Base-by-base conservation (phyloP, 2,888 invertebrate genomes). In the Hirtodrosophila alboralis region DNA sequence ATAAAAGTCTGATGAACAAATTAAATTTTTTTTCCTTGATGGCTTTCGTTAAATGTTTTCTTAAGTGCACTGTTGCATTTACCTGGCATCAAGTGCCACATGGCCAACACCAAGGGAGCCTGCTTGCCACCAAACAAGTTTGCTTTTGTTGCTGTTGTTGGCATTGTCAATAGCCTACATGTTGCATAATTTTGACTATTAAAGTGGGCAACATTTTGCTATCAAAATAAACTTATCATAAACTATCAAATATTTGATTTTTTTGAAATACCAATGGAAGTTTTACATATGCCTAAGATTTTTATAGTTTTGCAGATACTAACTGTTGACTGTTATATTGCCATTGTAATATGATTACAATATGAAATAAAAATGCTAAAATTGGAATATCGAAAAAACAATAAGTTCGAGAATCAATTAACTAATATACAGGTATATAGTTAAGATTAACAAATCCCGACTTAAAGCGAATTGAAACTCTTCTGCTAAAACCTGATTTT, bases 1-100 rank as follows among this genome's bases (percentile, higher is more conserved):
- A 13, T 31, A n/a, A 9, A 23, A 16, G 30, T 10, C 27, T 34
- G 47, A 54, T 70, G 58, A 34, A 58, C 33, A 69, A 36, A 75
- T 36, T 30, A 36, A 41, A 33, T 45, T 48, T 41, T 38, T 30
- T 14, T 7, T 13, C 30, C 26, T 45, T 18, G 2, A 4, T 18
- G 18, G 18, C 4, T 64, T 41, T 38, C 23, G 21, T 21, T 7
- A 48, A 40, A 69, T 44, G 36, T n/a, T 13, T 9, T n/a, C 7
- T 31, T 3, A n/a, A 27, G 9, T 2, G 31, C 12, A 13, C 16
- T 21, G 18, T 44, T 34, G 31, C 45, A 41, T 18, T 26, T 43
- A 21, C 5, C 14, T 14, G 45, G 41, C 45, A 30, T 28, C 57
- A 40, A 23, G 30, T 33, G 37, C 45, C 51, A 44, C 54, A 43